Conservation (phyloP, 2,797 vertebrate species). For the Myotis vivesi region DNA sequence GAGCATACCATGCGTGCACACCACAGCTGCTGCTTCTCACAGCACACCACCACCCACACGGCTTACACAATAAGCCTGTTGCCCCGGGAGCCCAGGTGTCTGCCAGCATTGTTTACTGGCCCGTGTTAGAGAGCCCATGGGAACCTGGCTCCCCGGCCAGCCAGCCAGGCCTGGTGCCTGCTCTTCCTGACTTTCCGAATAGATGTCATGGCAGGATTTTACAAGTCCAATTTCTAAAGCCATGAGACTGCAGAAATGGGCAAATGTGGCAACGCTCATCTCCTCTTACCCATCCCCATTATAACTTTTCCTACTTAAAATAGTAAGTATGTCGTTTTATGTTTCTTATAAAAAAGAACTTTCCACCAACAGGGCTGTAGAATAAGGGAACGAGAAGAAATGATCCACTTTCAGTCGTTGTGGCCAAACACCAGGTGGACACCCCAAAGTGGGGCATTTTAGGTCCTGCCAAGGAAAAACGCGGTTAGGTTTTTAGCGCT, state of each 20-base stretch:
- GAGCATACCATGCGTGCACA: background rate
- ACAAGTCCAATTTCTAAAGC: background rate
- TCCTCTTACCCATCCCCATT: background rate
- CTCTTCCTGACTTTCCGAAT: background rate
- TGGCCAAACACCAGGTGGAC: background rate
- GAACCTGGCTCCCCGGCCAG: slow-evolving; percentile 37
- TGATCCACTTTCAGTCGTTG: background rate
- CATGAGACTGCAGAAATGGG: background rate
- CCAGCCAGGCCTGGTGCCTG: background rate
- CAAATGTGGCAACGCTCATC: background rate
- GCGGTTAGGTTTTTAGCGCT: background rate
- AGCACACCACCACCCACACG: background rate
- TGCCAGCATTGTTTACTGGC: slow-evolving; percentile 18
- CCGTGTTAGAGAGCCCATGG: slow-evolving; percentile 8
- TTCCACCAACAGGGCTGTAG: background rate
- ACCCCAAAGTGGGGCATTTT: background rate
- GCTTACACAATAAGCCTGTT: background rate
- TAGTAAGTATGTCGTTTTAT: background rate
- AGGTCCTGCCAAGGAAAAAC: background rate
- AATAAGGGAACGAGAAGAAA: background rate
- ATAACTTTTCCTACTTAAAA: background rate
- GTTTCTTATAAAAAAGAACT: background rate
- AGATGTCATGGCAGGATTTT: background rate
- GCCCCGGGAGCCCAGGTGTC: slow-evolving; percentile 16
- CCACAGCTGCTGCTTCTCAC: background rate